These are phyloP conservation scores for Cephus rjabovi DNA, from an alignment of 2,888 invertebrate genomes.

Conservation along the genomic window DNA sequence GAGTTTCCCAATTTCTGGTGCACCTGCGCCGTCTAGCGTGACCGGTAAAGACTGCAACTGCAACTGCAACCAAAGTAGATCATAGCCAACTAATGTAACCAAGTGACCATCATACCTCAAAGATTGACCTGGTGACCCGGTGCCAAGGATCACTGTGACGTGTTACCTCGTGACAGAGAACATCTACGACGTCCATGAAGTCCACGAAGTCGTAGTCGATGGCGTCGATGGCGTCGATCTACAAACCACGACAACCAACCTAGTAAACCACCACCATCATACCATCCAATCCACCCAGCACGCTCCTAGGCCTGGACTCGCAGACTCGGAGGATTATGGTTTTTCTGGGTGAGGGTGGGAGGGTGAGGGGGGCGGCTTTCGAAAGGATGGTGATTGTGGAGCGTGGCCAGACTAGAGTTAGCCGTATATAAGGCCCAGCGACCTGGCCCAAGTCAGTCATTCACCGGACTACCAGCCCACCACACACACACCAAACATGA, in stretches of 20 bases:
- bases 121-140: slow-evolving; percentile 53
- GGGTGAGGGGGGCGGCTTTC: slow-evolving; percentile 59
- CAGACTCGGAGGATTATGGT: slow-evolving; percentile 57
- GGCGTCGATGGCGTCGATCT: slow-evolving; percentile 2
- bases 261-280: slow-evolving; percentile 4
- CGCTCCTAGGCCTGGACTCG: slow-evolving; percentile 25
- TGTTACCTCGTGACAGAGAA: not conserved
- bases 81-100: no score
- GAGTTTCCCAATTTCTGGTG: slow-evolving; percentile 20
- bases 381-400: slow-evolving; percentile 67
- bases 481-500: slow-evolving; percentile 66
- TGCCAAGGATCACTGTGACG: slow-evolving; percentile 26
- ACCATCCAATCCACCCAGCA: not conserved
- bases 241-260: not conserved
- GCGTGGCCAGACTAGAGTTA: slow-evolving; percentile 64
- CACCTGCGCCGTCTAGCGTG: slow-evolving; percentile 24
- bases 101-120: slow-evolving; percentile 35
- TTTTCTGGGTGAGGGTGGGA: slow-evolving; percentile 58
- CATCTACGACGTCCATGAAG: no score
- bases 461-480: slow-evolving; percentile 66
- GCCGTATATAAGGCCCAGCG: slow-evolving; percentile 66
- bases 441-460: slow-evolving; percentile 66
- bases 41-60: slow-evolving; percentile 12
- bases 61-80: no score
- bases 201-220: not conserved